Base-by-base conservation (phyloP, 2,113 vertebrate species). In the Datnioides undecimradiatus region DNA sequence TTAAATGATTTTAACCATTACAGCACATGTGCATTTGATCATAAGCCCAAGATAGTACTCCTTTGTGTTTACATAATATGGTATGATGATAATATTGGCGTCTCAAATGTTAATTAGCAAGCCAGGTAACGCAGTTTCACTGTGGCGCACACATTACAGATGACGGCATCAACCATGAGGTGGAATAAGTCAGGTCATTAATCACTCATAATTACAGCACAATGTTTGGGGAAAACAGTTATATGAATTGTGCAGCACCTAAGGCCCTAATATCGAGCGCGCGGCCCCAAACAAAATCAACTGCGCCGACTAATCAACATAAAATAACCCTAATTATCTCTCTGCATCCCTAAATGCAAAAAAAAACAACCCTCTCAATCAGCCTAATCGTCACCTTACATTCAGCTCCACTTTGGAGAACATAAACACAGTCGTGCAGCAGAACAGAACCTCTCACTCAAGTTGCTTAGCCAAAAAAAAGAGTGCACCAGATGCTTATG, bases 401-500 rank as follows among this genome's bases (percentile, higher is more conserved):
- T 82, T 69, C 79, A 68, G 57, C 43, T 63, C 25, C 57, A 67
- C 19, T 84, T 65, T 70, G 1, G 52, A 57, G 25, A 72, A 64
- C 67, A 64, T 63, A 52, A 79, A 84, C 69, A 63, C 17, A 52
- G 25, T 55, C 25, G 41, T 63, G 59, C 38, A 33, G 33, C 45
- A 13, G 54, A 62, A 45, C 27, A 49, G 31, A 52, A 52, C 34
- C 31, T 70, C 40, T 70, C 34, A 36, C 34, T 76, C 54, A 31
- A 38, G 33, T 31, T 31, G 36, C 23, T 65, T n/a, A 49, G 66
- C 48, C 71, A 58, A 76, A 57, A 76, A 58, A 76, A 57, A 23
- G 55, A 34, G 49, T 6, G 60, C 80, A 27, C 72, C 60, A 84
- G 82, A 88, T 85, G 75, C 86, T 63, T 23, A 2, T 59, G 57